A percentile compares a stretch with the other conserved stretches of the same genome.
Conservation (phyloP, 1,140 invertebrate genomes). For the Magallana gigas region DNA sequence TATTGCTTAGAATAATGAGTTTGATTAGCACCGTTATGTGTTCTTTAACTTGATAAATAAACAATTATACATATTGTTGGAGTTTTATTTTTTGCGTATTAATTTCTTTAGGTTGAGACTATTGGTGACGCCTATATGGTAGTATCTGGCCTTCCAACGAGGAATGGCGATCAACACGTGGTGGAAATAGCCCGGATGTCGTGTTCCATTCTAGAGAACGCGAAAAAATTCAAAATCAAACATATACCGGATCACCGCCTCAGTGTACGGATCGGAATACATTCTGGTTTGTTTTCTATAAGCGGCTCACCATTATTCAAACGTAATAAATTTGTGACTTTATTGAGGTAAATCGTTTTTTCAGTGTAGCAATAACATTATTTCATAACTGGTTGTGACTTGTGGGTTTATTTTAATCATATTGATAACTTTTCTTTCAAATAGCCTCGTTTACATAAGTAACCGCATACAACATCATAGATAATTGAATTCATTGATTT, state of each 20-base stretch:
- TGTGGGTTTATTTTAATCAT: too few species aligned
- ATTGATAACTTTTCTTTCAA: too few species aligned
- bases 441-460: too few species aligned
- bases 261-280: slow-evolving; percentile 64
- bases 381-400: too few species aligned
- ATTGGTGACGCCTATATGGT: slow-evolving; percentile 58
- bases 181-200: slow-evolving; percentile 84
- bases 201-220: slow-evolving; percentile 80
- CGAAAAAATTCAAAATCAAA: slow-evolving; percentile 81
- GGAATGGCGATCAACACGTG: slow-evolving; percentile 78
- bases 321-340: slow-evolving; percentile 90
- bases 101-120: slow-evolving; percentile 36
- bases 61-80: too few species aligned
- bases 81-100: too few species aligned
- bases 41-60: too few species aligned
- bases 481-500: too few species aligned
- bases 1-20: too few species aligned
- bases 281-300: slow-evolving; percentile 55
- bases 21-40: too few species aligned
- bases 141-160: slow-evolving; percentile 58
- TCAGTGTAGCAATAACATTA: too few species aligned
- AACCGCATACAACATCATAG: too few species aligned
- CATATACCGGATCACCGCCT: slow-evolving; percentile 75
- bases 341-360: slow-evolving; percentile 85
- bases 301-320: slow-evolving; percentile 82